A percentile compares a stretch with the other conserved stretches of the same genome.
phyloP scores from a whole-genome alignment of 2,113 vertebrate genomes.

The Stictonetta naevosa region DNA sequence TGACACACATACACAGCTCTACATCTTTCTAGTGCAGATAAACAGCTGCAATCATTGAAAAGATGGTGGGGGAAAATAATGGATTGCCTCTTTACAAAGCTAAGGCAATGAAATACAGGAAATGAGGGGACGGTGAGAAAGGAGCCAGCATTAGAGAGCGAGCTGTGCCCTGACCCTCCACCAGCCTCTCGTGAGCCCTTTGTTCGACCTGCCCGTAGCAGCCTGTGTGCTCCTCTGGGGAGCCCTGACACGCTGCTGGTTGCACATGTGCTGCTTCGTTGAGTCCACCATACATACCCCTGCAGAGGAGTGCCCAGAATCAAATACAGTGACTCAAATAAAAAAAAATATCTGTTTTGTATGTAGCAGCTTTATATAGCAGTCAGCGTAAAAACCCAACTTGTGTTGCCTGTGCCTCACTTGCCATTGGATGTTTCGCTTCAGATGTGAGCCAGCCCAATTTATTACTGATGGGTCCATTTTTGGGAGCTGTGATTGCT shows the following conservation, averaged over 20 bases:
- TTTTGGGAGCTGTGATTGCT: neutral
- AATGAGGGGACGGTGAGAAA: neutral
- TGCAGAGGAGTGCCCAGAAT: neutral
- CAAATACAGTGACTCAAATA: neutral
- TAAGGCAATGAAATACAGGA: neutral
- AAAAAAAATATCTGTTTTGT: neutral
- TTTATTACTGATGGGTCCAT: neutral
- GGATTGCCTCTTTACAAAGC: rapidly evolving
- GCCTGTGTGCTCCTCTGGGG: neutral
- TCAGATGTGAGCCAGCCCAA: rapidly evolving
- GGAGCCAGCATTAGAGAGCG: rapidly evolving
- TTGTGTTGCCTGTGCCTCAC: neutral
- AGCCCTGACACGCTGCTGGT: neutral
- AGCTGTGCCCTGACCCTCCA: neutral
- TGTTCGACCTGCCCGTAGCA: neutral
- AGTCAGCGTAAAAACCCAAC: neutral
- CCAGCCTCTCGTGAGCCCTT: neutral
- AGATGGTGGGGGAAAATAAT: neutral
- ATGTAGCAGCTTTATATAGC: neutral
- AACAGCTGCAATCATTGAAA: neutral
- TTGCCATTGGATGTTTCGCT: neutral
- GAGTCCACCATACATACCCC: neutral
- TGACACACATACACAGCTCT: neutral
- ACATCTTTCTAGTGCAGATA: neutral
- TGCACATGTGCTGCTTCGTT: rapidly evolving